A percentile compares a stretch with the other conserved stretches of the same genome.
These are phyloP conservation scores for Melieria omissa DNA, from an alignment of 2,888 invertebrate genomes.

Conservation along the genomic window DNA sequence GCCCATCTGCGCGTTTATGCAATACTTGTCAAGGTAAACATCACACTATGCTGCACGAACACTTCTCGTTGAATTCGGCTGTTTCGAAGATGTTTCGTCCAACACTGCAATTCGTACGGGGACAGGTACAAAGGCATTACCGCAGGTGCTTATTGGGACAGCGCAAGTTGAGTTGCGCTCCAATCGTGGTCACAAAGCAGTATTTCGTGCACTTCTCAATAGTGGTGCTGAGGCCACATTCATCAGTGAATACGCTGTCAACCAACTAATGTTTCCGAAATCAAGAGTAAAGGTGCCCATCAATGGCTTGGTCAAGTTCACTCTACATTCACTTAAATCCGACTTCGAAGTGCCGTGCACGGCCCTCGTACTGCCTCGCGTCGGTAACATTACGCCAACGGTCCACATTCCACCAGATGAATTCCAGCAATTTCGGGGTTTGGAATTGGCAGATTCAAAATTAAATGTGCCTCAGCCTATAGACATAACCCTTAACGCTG, in stretches of 20 bases:
- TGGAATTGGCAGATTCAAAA: background rate
- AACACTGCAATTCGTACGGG: background rate
- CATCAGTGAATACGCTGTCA: slow-evolving; percentile 21
- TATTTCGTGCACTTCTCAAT: background rate
- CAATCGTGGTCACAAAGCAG: background rate
- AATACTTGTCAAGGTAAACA: slow-evolving; percentile 7
- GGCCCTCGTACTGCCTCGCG: too few relatives aligned
- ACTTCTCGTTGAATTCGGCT: too few relatives aligned
- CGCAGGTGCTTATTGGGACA: background rate
- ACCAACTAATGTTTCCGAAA: background rate
- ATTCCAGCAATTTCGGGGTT: too few relatives aligned
- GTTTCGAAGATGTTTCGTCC: background rate
- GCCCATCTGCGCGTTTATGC: background rate
- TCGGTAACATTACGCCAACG: too few relatives aligned
- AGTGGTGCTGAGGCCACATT: slow-evolving; percentile 11
- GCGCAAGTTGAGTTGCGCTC: background rate
- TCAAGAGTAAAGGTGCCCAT: slow-evolving; percentile 5
- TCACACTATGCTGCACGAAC: slow-evolving; percentile 3
- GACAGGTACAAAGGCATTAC: background rate
- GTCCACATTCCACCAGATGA: too few relatives aligned
- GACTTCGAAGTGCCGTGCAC: too few relatives aligned
- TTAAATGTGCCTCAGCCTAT: background rate
- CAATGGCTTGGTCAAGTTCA: slow-evolving; percentile 5
- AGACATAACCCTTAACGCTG: background rate
- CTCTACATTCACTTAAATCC: slow-evolving; percentile 2